A percentile compares a stretch with the other conserved stretches of the same genome.
Evolutionary conservation across 92 coral and sea anemone genomes (phyloP).

Genomic region (Plumapathes pennacea): DNA sequence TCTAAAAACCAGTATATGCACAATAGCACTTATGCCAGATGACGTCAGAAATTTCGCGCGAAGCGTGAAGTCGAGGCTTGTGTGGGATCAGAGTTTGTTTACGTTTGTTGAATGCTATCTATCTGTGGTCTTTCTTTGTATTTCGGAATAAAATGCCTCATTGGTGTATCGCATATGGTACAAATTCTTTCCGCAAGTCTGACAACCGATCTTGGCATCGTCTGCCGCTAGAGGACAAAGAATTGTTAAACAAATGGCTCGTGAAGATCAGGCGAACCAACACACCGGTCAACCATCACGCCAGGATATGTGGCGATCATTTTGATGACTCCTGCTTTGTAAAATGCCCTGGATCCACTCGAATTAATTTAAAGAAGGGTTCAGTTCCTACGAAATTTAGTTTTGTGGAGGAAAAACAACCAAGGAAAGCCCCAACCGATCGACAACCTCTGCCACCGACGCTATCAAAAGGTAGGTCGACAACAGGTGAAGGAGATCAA

Average conservation of each 20-base stretch:
- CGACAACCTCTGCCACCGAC: too few relatives aligned
- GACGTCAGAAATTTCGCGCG: too few relatives aligned
- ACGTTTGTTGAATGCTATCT: too few relatives aligned
- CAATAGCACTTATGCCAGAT: too few relatives aligned
- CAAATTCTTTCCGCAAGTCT: conserved; percentile 11
- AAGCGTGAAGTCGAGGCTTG: too few relatives aligned
- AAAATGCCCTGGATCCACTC: neutral
- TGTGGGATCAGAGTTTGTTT: too few relatives aligned
- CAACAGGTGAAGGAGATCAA: too few relatives aligned
- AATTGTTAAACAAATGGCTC: conserved; percentile 41
- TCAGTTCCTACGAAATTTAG: conserved; percentile 20
- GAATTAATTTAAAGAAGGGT: neutral
- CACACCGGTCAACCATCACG: conserved; percentile 55
- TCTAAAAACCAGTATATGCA: too few relatives aligned
- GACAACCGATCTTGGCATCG: conserved; percentile 24
- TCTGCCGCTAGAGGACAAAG: conserved; percentile 29
- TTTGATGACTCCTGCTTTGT: conserved; percentile 27
- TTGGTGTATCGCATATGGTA: conserved; percentile 17
- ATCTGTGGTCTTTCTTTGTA: neutral
- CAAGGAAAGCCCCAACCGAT: too few relatives aligned
- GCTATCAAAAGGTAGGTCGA: too few relatives aligned
- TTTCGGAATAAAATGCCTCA: conserved; percentile 6
- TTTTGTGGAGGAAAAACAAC: conserved; percentile 4
- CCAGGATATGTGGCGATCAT: conserved; percentile 53
- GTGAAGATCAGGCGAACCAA: conserved; percentile 43